Percentiles rank a stretch among this genome's conserved stretches.
These are phyloP conservation scores for Dorcus hopei DNA, from an alignment of 2,888 invertebrate species.

Conservation along the genomic window DNA sequence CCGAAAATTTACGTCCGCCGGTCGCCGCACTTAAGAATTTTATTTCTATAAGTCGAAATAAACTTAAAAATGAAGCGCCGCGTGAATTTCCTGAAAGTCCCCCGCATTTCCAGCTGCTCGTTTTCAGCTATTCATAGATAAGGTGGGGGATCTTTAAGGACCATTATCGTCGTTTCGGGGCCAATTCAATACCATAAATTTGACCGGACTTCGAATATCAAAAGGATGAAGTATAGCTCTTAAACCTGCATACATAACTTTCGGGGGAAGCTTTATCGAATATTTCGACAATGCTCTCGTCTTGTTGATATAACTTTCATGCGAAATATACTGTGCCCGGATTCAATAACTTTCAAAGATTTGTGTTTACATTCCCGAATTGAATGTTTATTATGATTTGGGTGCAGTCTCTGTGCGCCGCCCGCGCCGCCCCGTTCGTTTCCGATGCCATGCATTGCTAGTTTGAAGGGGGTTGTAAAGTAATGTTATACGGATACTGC, in stretches of 20 bases:
- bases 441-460: too few species aligned
- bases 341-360: neutral
- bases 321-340: constrained; percentile 2
- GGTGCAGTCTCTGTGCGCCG: too few species aligned
- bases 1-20: neutral
- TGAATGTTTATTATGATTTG: neutral
- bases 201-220: constrained; percentile 29
- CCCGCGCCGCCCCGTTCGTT: too few species aligned
- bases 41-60: constrained; percentile 8
- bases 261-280: constrained; percentile 9
- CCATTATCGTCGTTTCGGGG: constrained; percentile 30
- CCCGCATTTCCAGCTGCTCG: constrained; percentile 25
- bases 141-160: constrained; percentile 27
- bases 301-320: constrained; percentile 10
- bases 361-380: constrained; percentile 5
- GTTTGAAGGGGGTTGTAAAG: too few species aligned
- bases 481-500: too few species aligned
- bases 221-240: constrained; percentile 26
- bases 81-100: constrained; percentile 24
- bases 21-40: constrained; percentile 11
- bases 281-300: constrained; percentile 10
- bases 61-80: constrained; percentile 17
- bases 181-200: constrained; percentile 33
- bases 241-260: constrained; percentile 18
- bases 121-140: constrained; percentile 31